These are phyloP conservation scores for Aplodontia rufa DNA, from an alignment of 2,113 vertebrate species.

Conservation along the genomic window DNA sequence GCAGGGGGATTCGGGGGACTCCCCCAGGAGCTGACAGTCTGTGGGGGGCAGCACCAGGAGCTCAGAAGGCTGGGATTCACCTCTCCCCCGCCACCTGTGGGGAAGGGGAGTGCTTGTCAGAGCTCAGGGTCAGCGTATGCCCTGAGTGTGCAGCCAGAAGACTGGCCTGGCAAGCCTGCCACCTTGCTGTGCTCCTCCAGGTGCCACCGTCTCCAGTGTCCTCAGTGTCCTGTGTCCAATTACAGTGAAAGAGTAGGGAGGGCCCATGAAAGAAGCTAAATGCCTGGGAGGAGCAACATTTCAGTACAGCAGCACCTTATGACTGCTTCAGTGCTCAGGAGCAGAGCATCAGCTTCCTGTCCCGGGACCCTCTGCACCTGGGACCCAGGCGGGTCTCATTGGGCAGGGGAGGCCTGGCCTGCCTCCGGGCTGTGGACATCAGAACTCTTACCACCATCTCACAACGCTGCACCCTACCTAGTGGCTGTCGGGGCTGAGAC, in stretches of 20 bases:
- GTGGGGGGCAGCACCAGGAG: no score
- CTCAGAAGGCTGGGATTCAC: no score
- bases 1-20: no score
- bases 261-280: constrained; percentile 63
- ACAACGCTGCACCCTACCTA: not conserved
- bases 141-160: no score
- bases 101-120: not conserved
- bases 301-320: constrained; percentile 76
- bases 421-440: no score
- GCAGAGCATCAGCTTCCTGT: constrained; percentile 61
- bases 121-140: not conserved
- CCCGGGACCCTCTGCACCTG: not conserved
- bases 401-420: no score
- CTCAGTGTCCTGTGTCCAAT: constrained; percentile 61
- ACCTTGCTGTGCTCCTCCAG: constrained; percentile 6
- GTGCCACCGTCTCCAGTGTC: no score
- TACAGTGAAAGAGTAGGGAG: constrained; percentile 71
- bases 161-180: not conserved
- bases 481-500: not conserved
- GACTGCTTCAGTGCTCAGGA: constrained; percentile 71
- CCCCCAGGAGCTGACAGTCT: no score
- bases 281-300: constrained; percentile 75
- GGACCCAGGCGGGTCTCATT: not conserved
- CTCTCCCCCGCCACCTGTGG: no score
- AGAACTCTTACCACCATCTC: no score